Evolutionary conservation across 2,797 vertebrate species (phyloP), one percentile per base, ranked within the genome.

Genomic region (Telmatherina bonti): DNA sequence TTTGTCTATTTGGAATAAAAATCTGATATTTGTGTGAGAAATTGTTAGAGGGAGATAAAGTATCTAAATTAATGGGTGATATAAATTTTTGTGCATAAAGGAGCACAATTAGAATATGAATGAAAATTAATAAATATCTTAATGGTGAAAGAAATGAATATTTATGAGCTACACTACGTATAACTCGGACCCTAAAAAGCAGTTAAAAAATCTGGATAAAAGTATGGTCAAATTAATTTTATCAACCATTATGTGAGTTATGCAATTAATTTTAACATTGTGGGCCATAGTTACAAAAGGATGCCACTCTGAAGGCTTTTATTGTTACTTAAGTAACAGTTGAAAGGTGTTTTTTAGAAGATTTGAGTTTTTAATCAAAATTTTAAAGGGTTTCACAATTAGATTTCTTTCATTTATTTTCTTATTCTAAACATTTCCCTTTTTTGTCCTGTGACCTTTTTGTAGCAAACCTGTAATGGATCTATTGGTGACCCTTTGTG

Each of bases 391-490:
- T 5, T 60, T 60, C 20, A 27, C 16, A 18, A 11, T 18, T 16
- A 18, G 0, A 2, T 20, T 47, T 57, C 16, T 16, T 47, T 3
- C 5, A n/a, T 15, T 38, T 31, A 1, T 9, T 47, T 24, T 47
- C 10, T 22, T 20, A n/a, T 10, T 47, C 45, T n/a, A 47, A 47
- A 22, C n/a, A 11, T 47, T 22, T 22, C 13, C 18, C 0, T 62
- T 47, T 29, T 49, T 22, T 10, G 29, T 15, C 62, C 29, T 43
- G 9, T 84, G 27, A 85, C 78, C 27, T 15, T 41, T 53, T 91
- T 90, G 81, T 90, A 99, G 98, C 90, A 97, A 97, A 89, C 96
- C 98, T 27, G 91, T 97, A 86, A 99, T 99, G 96, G 98, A 99
- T 89, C 92, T 99, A 36, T 76, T 99, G 62, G 95, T 99, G 76